These are phyloP conservation scores for Sinotaia quadrata DNA, from an alignment of 2,888 invertebrate genomes.

Conservation along the genomic window DNA sequence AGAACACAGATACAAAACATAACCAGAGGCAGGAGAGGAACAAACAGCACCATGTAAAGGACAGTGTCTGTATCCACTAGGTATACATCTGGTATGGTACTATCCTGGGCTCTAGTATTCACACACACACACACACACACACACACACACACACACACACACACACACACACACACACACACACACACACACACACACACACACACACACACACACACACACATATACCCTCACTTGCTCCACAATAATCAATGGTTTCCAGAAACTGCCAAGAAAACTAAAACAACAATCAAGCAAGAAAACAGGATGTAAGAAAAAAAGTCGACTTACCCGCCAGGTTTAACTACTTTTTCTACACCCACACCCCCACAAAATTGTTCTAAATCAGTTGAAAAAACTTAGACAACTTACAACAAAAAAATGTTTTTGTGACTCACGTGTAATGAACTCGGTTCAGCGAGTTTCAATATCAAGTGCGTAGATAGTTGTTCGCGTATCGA, in stretches of 20 bases:
- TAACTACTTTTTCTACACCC: background rate
- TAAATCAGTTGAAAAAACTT: no score
- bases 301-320: background rate
- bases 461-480: no score
- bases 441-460: no score
- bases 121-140: conserved; percentile 4
- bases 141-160: background rate
- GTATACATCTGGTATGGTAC: no score
- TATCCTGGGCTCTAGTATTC: background rate
- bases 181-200: background rate
- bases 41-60: no score
- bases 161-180: background rate
- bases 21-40: no score
- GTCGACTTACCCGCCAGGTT: background rate
- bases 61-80: no score
- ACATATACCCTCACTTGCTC: background rate
- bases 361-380: conserved; percentile 5
- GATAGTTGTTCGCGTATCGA: no score
- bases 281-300: background rate
- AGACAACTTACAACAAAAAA: no score
- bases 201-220: background rate
- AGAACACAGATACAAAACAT: no score
- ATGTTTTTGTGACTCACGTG: no score
- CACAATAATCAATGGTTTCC: background rate
- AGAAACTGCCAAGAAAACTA: background rate